Evolutionary conservation across 2,797 vertebrate genomes (phyloP), one percentile per base, ranked within the genome.

Genomic region (Argentina silus): DNA sequence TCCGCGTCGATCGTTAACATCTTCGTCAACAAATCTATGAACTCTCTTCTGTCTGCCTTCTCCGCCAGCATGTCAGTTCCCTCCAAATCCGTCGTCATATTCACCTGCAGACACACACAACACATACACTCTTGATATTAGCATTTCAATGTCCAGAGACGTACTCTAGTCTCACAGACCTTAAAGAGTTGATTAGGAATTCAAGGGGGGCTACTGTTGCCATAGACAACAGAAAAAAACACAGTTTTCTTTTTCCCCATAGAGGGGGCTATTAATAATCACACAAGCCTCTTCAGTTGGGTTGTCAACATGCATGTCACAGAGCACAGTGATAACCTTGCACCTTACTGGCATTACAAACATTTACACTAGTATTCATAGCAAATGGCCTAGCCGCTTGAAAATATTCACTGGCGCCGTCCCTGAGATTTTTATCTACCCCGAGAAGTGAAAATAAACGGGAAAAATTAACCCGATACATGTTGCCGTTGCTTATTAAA

Each of bases 1-100:
- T 99, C 98, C 0, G 97, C 96, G 0, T 99, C 98, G 23, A 99
- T 99, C 74, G 98, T 99, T 92, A 99, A 91, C 98, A 99, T 99
- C 93, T 98, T 99, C 90, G 98, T 99, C 70, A 99, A 84, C 91
- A 99, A 88, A 92, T 99, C 98, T 44, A 99, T 99, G 86, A 99
- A 99, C 92, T 99, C 98, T 83, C 97, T 93, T 80, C 98, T 91
- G 93, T 99, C 98, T 0, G 97, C 96, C 92, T 99, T 99, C 89
- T 99, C 98, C 14, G 97, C 97, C 92, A 99, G 89, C 97, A 99
- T 95, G 85, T 99, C 98, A 0, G 95, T 99, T 21, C 97, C 98
- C 87, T 99, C 98, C 92, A 99, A 88, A 75, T 99, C 97, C 2
- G 96, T 95, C 10, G 96, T 93, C 98, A 99, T 97, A 85, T 99